These are phyloP conservation scores for Mizuhopecten yessoensis DNA, from an alignment of 1,140 invertebrate species.

Conservation along the genomic window DNA sequence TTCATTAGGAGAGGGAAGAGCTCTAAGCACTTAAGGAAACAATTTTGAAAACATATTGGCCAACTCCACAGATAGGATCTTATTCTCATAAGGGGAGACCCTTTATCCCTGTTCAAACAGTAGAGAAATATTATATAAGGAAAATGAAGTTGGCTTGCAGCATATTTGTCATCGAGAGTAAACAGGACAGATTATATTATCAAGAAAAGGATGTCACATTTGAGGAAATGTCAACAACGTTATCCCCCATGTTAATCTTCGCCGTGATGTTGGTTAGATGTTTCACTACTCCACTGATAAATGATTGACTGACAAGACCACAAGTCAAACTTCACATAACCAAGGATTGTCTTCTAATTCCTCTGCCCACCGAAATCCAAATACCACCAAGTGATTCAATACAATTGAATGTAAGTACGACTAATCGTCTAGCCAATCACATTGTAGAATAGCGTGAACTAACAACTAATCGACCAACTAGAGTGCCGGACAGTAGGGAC, in stretches of 20 bases:
- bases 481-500: not conserved
- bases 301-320: not conserved
- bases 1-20: too few relatives aligned
- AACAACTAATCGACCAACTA: not conserved
- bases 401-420: slow-evolving; percentile 1
- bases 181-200: slow-evolving; percentile 39
- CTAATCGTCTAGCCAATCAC: not conserved
- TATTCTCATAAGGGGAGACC: not conserved
- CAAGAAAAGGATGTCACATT: slow-evolving; percentile 18
- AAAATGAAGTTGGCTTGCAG: slow-evolving; percentile 29
- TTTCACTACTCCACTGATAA: slow-evolving; percentile 27
- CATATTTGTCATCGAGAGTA: slow-evolving; percentile 34
- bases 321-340: slow-evolving; percentile 34
- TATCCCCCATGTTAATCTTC: not conserved
- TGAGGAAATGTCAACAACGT: slow-evolving; percentile 25
- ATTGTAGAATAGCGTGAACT: not conserved
- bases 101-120: not conserved
- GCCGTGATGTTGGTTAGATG: slow-evolving; percentile 31
- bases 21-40: too few relatives aligned
- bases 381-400: slow-evolving; percentile 34
- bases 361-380: not conserved
- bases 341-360: not conserved
- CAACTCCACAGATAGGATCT: not conserved
- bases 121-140: slow-evolving; percentile 22
- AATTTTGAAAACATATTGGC: not conserved